Percentiles rank a stretch among this genome's conserved stretches.
phyloP scores from a whole-genome alignment of 2,888 invertebrate genomes.

The Branchipolynoe longqiensis region DNA sequence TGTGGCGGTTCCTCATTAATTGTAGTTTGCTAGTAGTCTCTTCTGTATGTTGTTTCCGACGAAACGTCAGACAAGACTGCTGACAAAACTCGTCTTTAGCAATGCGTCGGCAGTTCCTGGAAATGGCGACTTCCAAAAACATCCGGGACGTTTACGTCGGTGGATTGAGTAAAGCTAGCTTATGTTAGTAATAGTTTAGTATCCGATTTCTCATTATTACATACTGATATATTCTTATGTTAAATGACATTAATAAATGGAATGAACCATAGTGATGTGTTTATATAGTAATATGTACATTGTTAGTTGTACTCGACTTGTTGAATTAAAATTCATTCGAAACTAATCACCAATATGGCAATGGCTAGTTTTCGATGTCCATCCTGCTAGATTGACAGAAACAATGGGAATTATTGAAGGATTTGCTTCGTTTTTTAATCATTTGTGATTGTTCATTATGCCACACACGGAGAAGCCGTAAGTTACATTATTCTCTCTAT shows the following conservation, averaged over 20 bases:
- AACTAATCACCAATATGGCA: slow-evolving; percentile 7
- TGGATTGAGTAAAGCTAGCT: background rate
- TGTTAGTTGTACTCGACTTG: background rate
- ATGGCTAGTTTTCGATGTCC: slow-evolving; percentile 29
- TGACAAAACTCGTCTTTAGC: background rate
- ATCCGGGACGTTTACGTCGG: background rate
- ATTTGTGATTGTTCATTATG: slow-evolving; percentile 53
- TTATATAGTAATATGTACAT: background rate
- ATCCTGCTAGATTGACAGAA: slow-evolving; percentile 53
- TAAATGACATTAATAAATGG: background rate
- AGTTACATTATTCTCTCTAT: slow-evolving; percentile 26
- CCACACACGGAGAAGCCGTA: slow-evolving; percentile 61
- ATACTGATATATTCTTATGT: background rate
- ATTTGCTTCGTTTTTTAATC: slow-evolving; percentile 13
- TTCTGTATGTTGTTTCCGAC: background rate
- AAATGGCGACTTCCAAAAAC: slow-evolving; percentile 27
- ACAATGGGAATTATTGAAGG: slow-evolving; percentile 52
- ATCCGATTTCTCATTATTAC: background rate
- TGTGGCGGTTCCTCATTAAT: slow-evolving; percentile 1
- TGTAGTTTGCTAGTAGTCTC: background rate
- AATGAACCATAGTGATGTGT: background rate
- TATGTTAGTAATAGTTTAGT: background rate
- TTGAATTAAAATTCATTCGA: slow-evolving; percentile 54
- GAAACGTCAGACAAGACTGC: background rate
- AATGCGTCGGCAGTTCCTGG: slow-evolving; percentile 19